Evolutionary conservation across 2,888 invertebrate genomes (phyloP).

Genomic region (Erannis defoliaria): DNA sequence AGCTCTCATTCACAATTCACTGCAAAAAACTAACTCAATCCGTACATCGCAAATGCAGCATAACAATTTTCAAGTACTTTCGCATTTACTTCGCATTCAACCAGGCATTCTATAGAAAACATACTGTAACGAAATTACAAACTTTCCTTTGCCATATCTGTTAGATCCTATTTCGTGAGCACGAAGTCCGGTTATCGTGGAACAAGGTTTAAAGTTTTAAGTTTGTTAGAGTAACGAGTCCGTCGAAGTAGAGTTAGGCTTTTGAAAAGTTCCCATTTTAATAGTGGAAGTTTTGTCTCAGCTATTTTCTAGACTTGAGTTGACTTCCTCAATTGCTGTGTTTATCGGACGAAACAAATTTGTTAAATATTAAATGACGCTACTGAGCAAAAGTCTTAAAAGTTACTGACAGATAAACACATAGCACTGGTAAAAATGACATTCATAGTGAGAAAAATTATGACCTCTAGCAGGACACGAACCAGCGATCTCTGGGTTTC

Average conservation of each 20-base stretch:
- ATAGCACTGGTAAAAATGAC: too few species aligned
- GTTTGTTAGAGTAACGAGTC: slow-evolving; percentile 35
- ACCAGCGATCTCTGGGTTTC: too few species aligned
- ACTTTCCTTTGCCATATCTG: slow-evolving; percentile 11
- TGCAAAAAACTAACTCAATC: slow-evolving; percentile 15
- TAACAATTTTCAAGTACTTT: slow-evolving; percentile 33
- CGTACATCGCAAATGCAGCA: slow-evolving; percentile 25
- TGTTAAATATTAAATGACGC: too few species aligned
- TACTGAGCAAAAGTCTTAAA: too few species aligned
- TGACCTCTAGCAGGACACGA: too few species aligned
- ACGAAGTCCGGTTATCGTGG: slow-evolving; percentile 23
- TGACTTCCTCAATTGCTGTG: slow-evolving; percentile 23
- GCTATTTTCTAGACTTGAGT: slow-evolving; percentile 23
- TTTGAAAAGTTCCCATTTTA: slow-evolving; percentile 32
- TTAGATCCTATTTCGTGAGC: slow-evolving; percentile 17
- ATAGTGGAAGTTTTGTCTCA: slow-evolving; percentile 31
- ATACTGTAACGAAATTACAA: slow-evolving; percentile 37
- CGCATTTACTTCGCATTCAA: slow-evolving; percentile 34
- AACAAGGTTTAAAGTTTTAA: slow-evolving; percentile 29
- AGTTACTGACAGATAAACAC: too few species aligned
- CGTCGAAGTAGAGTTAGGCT: slow-evolving; percentile 35
- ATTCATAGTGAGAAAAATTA: too few species aligned
- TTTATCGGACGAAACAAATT: slow-evolving; percentile 5
- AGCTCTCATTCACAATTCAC: neutral
- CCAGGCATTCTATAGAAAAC: slow-evolving; percentile 37